phyloP scores from a whole-genome alignment of 2,113 vertebrate genomes.

The Leiothrix lutea region DNA sequence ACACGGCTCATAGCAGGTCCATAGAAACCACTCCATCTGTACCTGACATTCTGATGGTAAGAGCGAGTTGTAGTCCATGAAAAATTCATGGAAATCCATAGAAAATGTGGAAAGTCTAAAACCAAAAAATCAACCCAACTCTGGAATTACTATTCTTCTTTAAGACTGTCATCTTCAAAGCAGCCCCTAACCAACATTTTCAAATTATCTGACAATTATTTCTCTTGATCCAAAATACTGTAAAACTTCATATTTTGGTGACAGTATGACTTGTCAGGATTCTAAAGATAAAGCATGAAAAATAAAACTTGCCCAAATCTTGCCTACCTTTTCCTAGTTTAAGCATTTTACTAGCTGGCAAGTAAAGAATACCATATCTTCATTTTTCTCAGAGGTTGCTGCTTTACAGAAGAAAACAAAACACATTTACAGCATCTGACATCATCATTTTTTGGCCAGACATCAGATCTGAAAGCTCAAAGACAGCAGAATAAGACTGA shows the following conservation, averaged over 20 bases:
- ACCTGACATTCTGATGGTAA: not conserved
- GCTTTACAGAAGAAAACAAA: not conserved
- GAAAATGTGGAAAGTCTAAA: not conserved
- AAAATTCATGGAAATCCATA: not conserved
- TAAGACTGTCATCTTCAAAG: not conserved
- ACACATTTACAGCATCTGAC: not conserved
- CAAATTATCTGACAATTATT: not conserved
- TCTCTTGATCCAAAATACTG: not conserved
- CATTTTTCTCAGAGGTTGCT: not conserved
- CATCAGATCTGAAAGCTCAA: not conserved
- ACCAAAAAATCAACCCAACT: not conserved
- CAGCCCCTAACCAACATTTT: not conserved
- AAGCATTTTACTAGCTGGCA: not conserved
- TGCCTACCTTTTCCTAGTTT: not conserved
- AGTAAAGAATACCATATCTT: not conserved
- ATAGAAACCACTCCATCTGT: not conserved
- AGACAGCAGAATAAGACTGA: not conserved
- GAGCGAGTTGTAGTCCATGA: not conserved
- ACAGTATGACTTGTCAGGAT: not conserved
- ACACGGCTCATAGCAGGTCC: not conserved
- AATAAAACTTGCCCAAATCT: not conserved
- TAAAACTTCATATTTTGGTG: not conserved
- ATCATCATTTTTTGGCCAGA: not conserved
- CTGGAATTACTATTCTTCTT: not conserved
- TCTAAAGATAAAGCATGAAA: not conserved